Percentiles rank a stretch among this genome's conserved stretches.
phyloP scores from a whole-genome alignment of 2,797 vertebrate species.

The Sebastes dallii region DNA sequence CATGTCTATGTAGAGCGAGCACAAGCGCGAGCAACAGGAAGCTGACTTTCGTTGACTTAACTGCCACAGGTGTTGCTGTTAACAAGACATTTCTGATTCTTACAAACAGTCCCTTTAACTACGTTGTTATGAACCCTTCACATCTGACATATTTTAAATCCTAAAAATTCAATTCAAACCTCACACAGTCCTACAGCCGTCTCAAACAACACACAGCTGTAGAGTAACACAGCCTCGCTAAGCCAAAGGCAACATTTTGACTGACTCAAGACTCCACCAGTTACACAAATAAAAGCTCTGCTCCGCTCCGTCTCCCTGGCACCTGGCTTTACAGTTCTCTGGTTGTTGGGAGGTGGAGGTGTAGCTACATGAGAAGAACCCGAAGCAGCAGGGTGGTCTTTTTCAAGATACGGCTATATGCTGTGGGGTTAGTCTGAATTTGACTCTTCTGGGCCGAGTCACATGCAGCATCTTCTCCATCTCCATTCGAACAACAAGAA shows the following conservation, averaged over 20 bases:
- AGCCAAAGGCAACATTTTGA: conserved; percentile 23
- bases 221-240: neutral
- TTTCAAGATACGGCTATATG: conserved; percentile 39
- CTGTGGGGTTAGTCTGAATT: conserved; percentile 36
- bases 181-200: neutral
- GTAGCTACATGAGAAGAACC: conserved; percentile 16
- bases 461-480: conserved; percentile 9
- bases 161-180: neutral
- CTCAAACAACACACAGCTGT: neutral
- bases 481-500: conserved; percentile 37
- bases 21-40: too few relatives aligned
- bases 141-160: conserved; percentile 22
- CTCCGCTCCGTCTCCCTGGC: neutral
- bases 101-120: neutral
- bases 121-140: neutral
- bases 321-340: neutral
- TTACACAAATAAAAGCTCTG: neutral
- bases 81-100: too few relatives aligned
- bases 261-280: neutral
- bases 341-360: neutral
- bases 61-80: too few relatives aligned
- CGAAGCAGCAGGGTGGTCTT: conserved; percentile 59
- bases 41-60: too few relatives aligned
- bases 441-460: conserved; percentile 10
- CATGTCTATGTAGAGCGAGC: too few relatives aligned